These are phyloP conservation scores for Anguilla marmorata DNA, from an alignment of 2,797 vertebrate species.

Conservation along the genomic window DNA sequence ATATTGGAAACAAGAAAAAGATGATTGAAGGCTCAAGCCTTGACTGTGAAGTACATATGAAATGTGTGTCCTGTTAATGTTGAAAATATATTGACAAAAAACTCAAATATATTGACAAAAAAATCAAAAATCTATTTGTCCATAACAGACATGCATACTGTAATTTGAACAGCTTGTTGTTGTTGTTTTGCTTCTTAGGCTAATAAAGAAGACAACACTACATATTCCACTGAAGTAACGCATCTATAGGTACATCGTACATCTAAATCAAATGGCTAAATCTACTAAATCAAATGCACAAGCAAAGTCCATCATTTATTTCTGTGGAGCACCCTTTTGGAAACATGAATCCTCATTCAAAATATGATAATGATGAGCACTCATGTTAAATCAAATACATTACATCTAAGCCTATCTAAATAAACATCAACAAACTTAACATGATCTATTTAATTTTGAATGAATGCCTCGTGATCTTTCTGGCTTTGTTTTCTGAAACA, in stretches of 20 bases:
- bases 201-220: neutral
- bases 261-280: neutral
- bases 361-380: neutral
- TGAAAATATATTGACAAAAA: neutral
- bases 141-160: neutral
- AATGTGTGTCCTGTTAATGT: slow-evolving; percentile 26
- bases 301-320: neutral
- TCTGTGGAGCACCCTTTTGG: neutral
- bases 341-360: neutral
- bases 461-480: neutral
- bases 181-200: neutral
- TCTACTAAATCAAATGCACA: neutral
- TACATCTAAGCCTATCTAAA: neutral
- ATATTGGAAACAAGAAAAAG: slow-evolving; percentile 22
- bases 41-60: slow-evolving; percentile 25
- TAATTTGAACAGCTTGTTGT: slow-evolving; percentile 7
- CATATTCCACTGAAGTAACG: neutral
- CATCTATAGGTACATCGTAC: neutral
- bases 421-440: neutral
- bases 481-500: neutral
- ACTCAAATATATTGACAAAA: neutral
- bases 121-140: neutral
- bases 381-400: neutral
- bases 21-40: slow-evolving; percentile 30
- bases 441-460: neutral